phyloP scores from a whole-genome alignment of 2,888 invertebrate genomes.

The Carterocephalus palaemon region DNA sequence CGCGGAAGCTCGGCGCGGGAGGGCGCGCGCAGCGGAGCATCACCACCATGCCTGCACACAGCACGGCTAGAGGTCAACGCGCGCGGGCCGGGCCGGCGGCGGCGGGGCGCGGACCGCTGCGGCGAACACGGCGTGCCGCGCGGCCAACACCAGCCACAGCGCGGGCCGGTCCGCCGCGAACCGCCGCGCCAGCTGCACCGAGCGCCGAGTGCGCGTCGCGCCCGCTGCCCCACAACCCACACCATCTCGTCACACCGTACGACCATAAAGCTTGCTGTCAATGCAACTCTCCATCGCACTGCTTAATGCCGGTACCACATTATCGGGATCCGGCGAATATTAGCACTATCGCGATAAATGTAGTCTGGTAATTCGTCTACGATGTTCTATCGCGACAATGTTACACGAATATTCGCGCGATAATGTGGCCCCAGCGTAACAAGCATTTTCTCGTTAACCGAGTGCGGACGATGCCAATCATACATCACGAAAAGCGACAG shows the following conservation, averaged over 20 bases:
- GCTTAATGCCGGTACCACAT: too few relatives aligned
- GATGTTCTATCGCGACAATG: too few relatives aligned
- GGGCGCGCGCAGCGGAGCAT: slow-evolving; percentile 59
- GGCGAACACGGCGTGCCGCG: slow-evolving; percentile 35
- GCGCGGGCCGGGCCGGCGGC: slow-evolving; percentile 26
- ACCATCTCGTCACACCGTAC: slow-evolving; percentile 32
- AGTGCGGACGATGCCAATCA: too few relatives aligned
- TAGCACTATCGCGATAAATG: too few relatives aligned
- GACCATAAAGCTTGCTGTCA: too few relatives aligned
- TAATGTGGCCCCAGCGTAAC: too few relatives aligned
- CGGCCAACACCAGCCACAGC: slow-evolving; percentile 51
- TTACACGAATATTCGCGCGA: too few relatives aligned
- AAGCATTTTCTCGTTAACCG: too few relatives aligned
- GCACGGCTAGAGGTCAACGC: slow-evolving; percentile 48
- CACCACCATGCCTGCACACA: slow-evolving; percentile 62
- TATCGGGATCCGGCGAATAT: too few relatives aligned
- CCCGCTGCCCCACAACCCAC: slow-evolving; percentile 41
- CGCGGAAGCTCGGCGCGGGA: slow-evolving; percentile 49
- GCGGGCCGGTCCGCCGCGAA: slow-evolving; percentile 57
- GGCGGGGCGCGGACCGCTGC: slow-evolving; percentile 39
- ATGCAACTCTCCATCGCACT: too few relatives aligned
- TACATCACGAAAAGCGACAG: too few relatives aligned
- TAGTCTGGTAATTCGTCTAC: too few relatives aligned
- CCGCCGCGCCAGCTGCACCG: slow-evolving; percentile 32
- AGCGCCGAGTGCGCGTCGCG: slow-evolving; percentile 47